Evolutionary conservation across 2,888 invertebrate genomes (phyloP), one percentile per base, ranked within the genome.

Genomic region (Cheilosia urbana): DNA sequence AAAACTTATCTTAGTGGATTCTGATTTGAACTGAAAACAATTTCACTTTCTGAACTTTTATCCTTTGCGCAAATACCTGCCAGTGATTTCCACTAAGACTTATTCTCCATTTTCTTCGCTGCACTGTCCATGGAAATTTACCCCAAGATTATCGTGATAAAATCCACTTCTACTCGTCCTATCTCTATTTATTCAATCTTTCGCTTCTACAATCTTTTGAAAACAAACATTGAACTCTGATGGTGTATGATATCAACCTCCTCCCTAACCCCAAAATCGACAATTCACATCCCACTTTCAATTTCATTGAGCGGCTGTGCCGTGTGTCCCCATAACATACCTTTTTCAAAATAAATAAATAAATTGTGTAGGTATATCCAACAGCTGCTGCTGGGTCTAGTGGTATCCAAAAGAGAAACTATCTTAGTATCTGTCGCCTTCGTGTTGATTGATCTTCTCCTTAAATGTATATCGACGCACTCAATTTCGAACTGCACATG

Each of bases 361-460:
- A 73, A 42, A 47, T 71, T 57, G 65, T 65, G 42, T 58, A 49
- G 24, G 34, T 69, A 21, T 63, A 80, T 79, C 75, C 79, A 79
- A 58, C 75, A 72, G 71, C 79, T 75, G 80, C 75, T 51, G 34
- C 51, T 51, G 51, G 68, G 82, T 75, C 80, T 69, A 49, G 79
- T 75, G 51, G 66, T 77, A 85, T 81, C 85, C 85, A 85, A 85
- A 84, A 85, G 85, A 85, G 85, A 85, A 85, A 85, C 81, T 84
- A 37, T 37, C 37, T 11, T 37, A 75, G 80, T 80, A 79, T 72
- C 63, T 65, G 75, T 80, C 69, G 71, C 69, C 63, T 62, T 66
- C 9, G 69, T 65, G 63, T 63, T 55, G 65, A 80, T 66, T 51
- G 80, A 80, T 77, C 72, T 71, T 81, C 81, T 85, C 85, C 85